Evolutionary conservation across 2,888 invertebrate genomes (phyloP), one percentile per base, ranked within the genome.

Genomic region (Papilio gigon): DNA sequence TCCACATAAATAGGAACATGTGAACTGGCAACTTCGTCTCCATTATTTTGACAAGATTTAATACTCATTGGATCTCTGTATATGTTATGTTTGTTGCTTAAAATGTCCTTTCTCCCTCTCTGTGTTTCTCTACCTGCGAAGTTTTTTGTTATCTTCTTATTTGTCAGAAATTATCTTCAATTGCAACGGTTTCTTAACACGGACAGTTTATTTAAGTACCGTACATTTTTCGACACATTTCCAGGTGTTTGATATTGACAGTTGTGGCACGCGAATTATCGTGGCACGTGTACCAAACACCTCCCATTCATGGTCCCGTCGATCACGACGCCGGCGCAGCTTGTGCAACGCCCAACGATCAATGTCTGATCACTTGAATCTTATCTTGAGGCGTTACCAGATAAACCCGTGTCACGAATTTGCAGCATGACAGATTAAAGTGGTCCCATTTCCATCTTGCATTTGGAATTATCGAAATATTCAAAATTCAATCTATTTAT

Each of bases 221-320:
- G 53, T 56, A 25, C 25, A 17, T 25, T 56, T 56, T 56, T 6
- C 17, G 30, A 56, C 27, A 56, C 53, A 56, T 56, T 56, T 56
- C 27, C n/a, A 27, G 3, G 14, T 14, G 53, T 56, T 56, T 30
- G 53, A 30, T 56, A 8, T 9, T 25, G 50, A 72, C 74, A 74
- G 53, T 56, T 73, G 71, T 75, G 63, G 60, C 71, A 73, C 65
- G 71, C 68, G 60, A 76, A 75, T 64, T 67, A 66, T 76, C 74
- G 70, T 76, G 70, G 71, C 75, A 74, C 65, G 71, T 65, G 61
- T 30, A 35, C 73, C 78, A 79, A 79, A 71, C 70, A 75, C 77
- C 75, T 75, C 76, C 75, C 73, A 75, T 72, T 78, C 80, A 80
- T 71, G 80, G 79, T 71, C 77, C 76, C 68, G 75, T 71, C 72